A percentile compares a stretch with the other conserved stretches of the same genome.
These are phyloP conservation scores for Sesamia inferens DNA, from an alignment of 2,888 invertebrate genomes.

Conservation along the genomic window DNA sequence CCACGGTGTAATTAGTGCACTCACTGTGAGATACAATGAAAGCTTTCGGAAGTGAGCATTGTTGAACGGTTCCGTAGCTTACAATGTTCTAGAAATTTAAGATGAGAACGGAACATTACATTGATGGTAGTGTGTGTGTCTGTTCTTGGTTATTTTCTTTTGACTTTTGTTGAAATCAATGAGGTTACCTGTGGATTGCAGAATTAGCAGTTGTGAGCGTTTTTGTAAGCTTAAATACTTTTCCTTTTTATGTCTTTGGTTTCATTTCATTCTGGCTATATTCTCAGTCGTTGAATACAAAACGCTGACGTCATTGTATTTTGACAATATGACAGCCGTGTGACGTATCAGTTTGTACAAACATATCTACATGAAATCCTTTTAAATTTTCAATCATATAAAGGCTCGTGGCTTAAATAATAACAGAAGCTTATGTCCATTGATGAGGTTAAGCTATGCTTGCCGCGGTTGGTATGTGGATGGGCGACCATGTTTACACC, in stretches of 20 bases:
- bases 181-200: not conserved
- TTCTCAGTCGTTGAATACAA: too few species aligned
- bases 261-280: not conserved
- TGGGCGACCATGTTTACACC: too few species aligned
- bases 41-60: constrained; percentile 45
- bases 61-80: constrained; percentile 40
- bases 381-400: too few species aligned
- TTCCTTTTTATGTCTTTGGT: not conserved
- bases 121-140: not conserved
- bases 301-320: not conserved
- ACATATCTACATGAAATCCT: too few species aligned
- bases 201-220: not conserved
- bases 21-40: constrained; percentile 34
- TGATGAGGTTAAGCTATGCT: too few species aligned
- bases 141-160: not conserved
- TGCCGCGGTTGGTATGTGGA: too few species aligned
- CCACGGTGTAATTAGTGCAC: constrained; percentile 55
- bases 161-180: not conserved
- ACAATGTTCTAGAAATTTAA: constrained; percentile 17
- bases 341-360: not conserved
- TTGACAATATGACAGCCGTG: not conserved
- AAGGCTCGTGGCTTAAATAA: too few species aligned
- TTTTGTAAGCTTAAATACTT: not conserved
- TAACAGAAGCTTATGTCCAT: too few species aligned
- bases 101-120: constrained; percentile 6